phyloP scores from a whole-genome alignment of 2,113 vertebrate genomes.

The Chlorodrepanis virens region DNA sequence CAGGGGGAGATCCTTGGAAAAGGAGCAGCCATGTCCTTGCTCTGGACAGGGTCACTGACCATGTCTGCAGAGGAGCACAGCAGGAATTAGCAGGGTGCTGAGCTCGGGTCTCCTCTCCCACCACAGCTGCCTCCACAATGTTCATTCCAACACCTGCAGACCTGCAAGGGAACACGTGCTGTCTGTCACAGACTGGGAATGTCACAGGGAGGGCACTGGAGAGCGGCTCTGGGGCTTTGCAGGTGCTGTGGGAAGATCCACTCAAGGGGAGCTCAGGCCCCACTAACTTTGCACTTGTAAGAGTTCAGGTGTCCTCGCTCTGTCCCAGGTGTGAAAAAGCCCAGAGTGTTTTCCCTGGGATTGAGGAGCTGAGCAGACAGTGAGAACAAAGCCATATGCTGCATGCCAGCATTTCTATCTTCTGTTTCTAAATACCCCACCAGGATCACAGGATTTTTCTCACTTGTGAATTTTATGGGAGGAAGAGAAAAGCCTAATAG shows the following conservation, averaged over 20 bases:
- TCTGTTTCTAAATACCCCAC: neutral
- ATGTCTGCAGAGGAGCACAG: neutral
- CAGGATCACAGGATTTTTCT: neutral
- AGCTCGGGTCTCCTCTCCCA: neutral
- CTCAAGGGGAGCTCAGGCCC: neutral
- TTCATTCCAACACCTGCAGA: neutral
- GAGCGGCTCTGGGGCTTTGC: neutral
- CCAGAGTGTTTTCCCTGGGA: neutral
- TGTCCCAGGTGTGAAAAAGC: neutral
- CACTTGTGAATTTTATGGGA: neutral
- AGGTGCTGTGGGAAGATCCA: neutral
- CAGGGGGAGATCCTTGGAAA: neutral
- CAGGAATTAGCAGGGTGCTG: neutral
- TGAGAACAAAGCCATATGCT: conserved; percentile 29
- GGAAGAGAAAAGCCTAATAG: conserved; percentile 25
- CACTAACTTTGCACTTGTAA: rapidly evolving
- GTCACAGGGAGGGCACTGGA: neutral
- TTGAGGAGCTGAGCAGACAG: neutral
- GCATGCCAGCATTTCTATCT: neutral
- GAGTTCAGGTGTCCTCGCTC: neutral
- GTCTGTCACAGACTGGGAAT: neutral
- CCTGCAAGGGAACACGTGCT: neutral
- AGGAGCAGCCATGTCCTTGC: neutral
- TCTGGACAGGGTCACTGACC: neutral
- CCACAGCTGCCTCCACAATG: neutral